Evolutionary conservation across 2,797 vertebrate species (phyloP), one percentile per base, ranked within the genome.

Genomic region (Gymnoscopelus microlampas): DNA sequence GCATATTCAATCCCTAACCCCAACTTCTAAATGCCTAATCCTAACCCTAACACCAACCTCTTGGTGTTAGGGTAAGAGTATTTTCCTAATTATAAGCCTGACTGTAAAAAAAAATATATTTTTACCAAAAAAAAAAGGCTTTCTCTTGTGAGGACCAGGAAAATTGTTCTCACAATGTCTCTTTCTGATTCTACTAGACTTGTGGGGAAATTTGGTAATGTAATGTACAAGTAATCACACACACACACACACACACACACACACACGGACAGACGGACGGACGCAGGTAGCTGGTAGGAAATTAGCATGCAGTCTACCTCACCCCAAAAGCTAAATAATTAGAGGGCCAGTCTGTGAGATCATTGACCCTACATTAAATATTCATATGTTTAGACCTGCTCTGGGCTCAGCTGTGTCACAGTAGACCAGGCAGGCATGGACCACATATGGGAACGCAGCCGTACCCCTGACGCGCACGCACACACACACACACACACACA

Each of bases 351-450:
- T 94, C 92, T 93, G 92, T 93, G 93, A 93, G 94, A 93, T 94
- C 93, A 91, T 85, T 94, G 93, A 95, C 93, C 93, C 91, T 68
- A 74, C 87, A 81, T 95, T 94, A 93, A 95, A 95, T 95, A 95
- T 95, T 94, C 94, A 94, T 94, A 92, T 95, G 93, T 94, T 93
- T 94, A 91, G 93, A 93, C 90, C 89, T 92, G 89, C 88, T 91
- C 91, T 91, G 87, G 92, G 90, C 88, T 91, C 90, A 90, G 88
- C 88, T 89, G 86, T 92, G 92, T 94, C 92, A 94, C 92, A 93
- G 91, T 91, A 91, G 91, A 93, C 91, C 89, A 91, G 90, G 87
- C 91, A 91, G 91, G 89, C 91, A 89, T 92, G 90, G 90, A 81
- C 89, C 94, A 91, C 93, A 94, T 93, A 93, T 93, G 91, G 90